Evolutionary conservation across 2,113 vertebrate genomes (phyloP).

Genomic region (Alligator mississippiensis): DNA sequence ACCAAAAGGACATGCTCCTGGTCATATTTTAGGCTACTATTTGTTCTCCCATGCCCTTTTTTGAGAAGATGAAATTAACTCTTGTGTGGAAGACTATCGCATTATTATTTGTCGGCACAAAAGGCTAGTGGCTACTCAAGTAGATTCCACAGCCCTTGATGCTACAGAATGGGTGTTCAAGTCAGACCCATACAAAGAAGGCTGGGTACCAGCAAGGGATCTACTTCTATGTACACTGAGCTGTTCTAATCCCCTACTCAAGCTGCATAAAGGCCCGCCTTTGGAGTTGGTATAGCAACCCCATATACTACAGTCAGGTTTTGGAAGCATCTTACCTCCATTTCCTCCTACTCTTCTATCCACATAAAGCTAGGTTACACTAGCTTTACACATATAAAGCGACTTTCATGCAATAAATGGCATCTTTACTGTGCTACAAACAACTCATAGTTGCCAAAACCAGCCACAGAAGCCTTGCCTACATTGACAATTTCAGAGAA

Average conservation of each 20-base stretch:
- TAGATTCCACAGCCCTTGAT: too few species aligned
- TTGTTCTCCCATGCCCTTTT: neutral
- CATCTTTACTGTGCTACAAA: neutral
- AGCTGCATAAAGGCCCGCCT: neutral
- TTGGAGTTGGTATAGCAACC: fast-evolving
- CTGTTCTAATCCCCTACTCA: fast-evolving
- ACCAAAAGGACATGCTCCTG: neutral
- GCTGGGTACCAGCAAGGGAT: fast-evolving
- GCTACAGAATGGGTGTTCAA: neutral
- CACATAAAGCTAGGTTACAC: neutral
- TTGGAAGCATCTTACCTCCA: neutral
- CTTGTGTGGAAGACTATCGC: neutral
- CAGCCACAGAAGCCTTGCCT: neutral
- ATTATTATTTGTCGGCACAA: neutral
- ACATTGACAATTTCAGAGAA: neutral
- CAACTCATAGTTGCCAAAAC: neutral
- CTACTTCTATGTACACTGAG: fast-evolving
- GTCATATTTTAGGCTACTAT: neutral
- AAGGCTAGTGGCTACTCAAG: neutral
- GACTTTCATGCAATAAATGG: neutral
- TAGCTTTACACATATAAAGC: neutral
- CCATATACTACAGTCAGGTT: neutral
- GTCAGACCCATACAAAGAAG: neutral
- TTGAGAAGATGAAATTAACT: fast-evolving
- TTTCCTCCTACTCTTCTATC: neutral